Evolutionary conservation across 2,888 invertebrate species (phyloP).

Genomic region (Frankliniella fusca): DNA sequence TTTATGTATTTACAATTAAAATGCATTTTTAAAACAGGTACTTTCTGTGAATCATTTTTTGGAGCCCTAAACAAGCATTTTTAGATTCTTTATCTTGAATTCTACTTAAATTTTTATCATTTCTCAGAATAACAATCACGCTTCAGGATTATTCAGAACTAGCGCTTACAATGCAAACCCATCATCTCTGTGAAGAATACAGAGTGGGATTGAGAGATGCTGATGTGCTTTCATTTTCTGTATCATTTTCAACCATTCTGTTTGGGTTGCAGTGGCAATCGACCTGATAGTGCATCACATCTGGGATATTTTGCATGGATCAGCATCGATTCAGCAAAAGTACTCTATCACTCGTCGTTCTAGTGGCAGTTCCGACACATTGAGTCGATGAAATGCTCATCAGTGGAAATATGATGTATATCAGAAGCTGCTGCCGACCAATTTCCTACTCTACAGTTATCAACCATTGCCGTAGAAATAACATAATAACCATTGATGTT

Average conservation of each 20-base stretch:
- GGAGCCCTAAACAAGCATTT: no score
- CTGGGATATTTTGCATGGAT: slow-evolving; percentile 80
- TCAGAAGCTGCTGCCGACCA: slow-evolving; percentile 2
- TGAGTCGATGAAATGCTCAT: slow-evolving; percentile 33
- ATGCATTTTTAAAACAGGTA: neutral
- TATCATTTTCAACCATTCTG: slow-evolving; percentile 43
- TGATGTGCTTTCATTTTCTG: slow-evolving; percentile 27
- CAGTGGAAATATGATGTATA: slow-evolving; percentile 2
- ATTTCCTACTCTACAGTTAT: neutral
- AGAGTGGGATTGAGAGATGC: slow-evolving; percentile 17
- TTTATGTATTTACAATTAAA: neutral
- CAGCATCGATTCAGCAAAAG: slow-evolving; percentile 35
- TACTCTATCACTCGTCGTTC: slow-evolving; percentile 32
- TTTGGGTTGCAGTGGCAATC: slow-evolving; percentile 93
- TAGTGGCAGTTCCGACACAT: slow-evolving; percentile 36
- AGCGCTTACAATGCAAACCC: no score
- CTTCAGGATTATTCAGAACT: no score
- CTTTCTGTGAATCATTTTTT: no score
- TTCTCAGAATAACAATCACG: no score
- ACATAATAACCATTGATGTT: neutral
- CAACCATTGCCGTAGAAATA: neutral
- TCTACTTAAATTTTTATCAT: no score
- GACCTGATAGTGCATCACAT: slow-evolving; percentile 99
- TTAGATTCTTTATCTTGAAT: no score
- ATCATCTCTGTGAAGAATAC: no score